Evolutionary conservation across 2,797 vertebrate species (phyloP).

Genomic region (Sardinella longiceps): DNA sequence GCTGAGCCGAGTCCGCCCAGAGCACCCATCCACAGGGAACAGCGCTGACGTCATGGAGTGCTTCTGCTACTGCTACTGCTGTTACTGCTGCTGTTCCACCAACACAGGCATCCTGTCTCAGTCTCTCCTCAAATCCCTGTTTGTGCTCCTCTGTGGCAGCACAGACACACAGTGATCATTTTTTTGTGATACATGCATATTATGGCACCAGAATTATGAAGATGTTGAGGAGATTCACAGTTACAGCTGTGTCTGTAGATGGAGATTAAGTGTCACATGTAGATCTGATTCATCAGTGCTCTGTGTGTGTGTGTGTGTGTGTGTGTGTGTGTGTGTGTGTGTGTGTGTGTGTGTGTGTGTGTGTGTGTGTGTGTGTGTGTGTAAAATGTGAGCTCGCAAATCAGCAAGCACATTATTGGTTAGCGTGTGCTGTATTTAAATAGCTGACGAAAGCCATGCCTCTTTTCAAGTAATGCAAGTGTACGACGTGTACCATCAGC

Average conservation of each 20-base stretch:
- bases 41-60: neutral
- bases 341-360: too few species aligned
- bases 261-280: neutral
- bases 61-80: neutral
- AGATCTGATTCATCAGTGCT: neutral
- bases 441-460: neutral
- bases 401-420: neutral
- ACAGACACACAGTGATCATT: neutral
- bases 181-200: neutral
- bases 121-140: neutral
- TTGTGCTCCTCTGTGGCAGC: neutral
- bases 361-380: too few species aligned
- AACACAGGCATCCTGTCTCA: neutral
- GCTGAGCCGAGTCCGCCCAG: neutral
- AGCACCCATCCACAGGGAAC: slow-evolving; percentile 6
- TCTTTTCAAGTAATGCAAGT: slow-evolving; percentile 22
- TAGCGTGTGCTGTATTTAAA: neutral
- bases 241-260: neutral
- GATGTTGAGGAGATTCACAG: neutral
- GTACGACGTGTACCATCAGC: slow-evolving; percentile 16
- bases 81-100: neutral
- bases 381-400: neutral
- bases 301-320: too few species aligned
- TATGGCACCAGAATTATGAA: neutral
- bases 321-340: too few species aligned